A percentile compares a stretch with the other conserved stretches of the same genome.
These are phyloP conservation scores for Lophochroa leadbeateri DNA, from an alignment of 2,113 vertebrate genomes.

Conservation along the genomic window DNA sequence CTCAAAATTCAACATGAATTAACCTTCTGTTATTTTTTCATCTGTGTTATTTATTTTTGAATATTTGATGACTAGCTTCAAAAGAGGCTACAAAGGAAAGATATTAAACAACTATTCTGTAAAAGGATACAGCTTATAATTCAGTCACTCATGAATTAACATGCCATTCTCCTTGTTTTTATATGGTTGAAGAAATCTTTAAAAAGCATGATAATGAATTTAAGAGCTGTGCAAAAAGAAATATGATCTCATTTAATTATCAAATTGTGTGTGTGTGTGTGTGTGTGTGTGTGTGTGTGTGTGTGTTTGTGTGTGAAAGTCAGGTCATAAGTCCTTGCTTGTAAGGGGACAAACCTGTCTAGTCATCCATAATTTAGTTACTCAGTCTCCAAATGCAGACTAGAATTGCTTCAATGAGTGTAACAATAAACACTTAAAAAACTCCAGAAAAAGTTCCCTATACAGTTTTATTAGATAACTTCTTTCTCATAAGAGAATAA, in stretches of 20 bases:
- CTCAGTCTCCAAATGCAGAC: not conserved
- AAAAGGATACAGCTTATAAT: not conserved
- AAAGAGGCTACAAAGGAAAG: not conserved
- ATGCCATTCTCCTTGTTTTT: not conserved
- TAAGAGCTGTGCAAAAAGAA: not conserved
- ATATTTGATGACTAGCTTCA: not conserved
- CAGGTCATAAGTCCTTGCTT: not conserved
- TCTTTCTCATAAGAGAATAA: not conserved
- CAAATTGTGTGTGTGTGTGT: not conserved
- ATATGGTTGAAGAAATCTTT: not conserved
- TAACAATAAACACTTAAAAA: conserved; percentile 34
- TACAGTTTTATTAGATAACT: not conserved
- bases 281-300: not conserved
- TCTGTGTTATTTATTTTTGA: not conserved
- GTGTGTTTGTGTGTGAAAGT: not conserved
- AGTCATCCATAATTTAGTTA: conserved; percentile 28
- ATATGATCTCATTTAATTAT: conserved; percentile 22
- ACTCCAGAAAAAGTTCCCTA: not conserved
- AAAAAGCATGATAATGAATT: not conserved
- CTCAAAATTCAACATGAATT: conserved; percentile 1
- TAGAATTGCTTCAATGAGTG: conserved; percentile 8
- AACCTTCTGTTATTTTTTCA: not conserved
- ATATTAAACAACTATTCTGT: not conserved
- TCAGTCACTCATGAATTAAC: not conserved
- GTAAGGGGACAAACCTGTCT: not conserved